phyloP scores from a whole-genome alignment of 2,888 invertebrate genomes.

The Diaperis boleti region DNA sequence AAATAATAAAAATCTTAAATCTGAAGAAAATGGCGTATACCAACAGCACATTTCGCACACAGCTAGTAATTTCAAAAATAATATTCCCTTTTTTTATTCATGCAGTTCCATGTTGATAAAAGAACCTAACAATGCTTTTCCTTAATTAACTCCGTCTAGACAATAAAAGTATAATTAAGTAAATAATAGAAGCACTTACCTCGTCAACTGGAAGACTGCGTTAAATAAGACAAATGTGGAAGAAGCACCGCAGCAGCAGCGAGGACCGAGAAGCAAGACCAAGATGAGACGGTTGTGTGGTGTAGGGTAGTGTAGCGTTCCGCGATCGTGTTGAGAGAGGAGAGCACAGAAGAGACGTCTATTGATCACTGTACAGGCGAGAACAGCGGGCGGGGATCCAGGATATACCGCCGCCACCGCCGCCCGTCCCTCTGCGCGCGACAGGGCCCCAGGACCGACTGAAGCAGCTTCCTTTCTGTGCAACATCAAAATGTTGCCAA shows the following conservation, averaged over 20 bases:
- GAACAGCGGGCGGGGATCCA: conserved; percentile 58
- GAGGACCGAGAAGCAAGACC: conserved; percentile 24
- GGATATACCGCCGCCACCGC: conserved; percentile 54
- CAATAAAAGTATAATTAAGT: conserved; percentile 16
- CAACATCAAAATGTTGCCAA: conserved; percentile 28
- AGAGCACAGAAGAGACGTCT: conserved; percentile 57
- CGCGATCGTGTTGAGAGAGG: conserved; percentile 47
- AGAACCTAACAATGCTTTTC: not conserved
- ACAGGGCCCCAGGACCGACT: conserved; percentile 45
- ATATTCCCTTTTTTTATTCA: too few relatives aligned
- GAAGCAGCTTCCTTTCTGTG: conserved; percentile 32
- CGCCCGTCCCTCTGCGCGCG: conserved; percentile 53
- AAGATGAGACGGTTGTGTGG: conserved; percentile 33
- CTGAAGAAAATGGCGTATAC: not conserved
- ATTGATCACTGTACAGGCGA: conserved; percentile 58
- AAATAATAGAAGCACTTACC: conserved; percentile 25
- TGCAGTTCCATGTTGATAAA: too few relatives aligned
- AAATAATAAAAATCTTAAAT: not conserved
- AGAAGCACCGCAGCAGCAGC: conserved; percentile 36
- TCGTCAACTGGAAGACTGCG: conserved; percentile 33
- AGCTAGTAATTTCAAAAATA: too few relatives aligned
- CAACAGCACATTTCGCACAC: too few relatives aligned
- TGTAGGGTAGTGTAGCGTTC: conserved; percentile 29
- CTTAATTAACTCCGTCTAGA: not conserved
- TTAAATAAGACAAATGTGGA: conserved; percentile 29